Evolutionary conservation across 2,113 vertebrate genomes (phyloP).

Genomic region (Melanerpes formicivorus): DNA sequence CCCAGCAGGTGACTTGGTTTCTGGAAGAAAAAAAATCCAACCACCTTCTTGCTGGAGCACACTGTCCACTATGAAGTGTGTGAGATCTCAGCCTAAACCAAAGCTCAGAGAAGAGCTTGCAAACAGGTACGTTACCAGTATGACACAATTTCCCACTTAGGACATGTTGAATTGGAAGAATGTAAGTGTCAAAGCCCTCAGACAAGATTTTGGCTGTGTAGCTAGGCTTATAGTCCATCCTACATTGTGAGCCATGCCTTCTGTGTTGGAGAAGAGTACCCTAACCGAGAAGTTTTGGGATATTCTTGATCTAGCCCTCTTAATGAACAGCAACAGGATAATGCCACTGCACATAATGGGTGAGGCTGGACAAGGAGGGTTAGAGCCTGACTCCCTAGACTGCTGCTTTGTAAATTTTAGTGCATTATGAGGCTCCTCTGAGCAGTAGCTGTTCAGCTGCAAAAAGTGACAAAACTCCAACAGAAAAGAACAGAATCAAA

Average conservation of each 20-base stretch:
- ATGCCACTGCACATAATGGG: neutral
- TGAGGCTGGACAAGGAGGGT: neutral
- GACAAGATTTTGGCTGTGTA: neutral
- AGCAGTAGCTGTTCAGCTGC: neutral
- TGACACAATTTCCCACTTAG: neutral
- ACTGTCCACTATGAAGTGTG: neutral
- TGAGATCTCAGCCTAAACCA: neutral
- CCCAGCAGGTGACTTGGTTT: neutral
- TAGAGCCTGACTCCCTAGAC: neutral
- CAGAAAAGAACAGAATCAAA: neutral
- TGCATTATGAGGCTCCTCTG: neutral
- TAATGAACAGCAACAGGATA: neutral
- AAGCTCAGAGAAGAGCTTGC: neutral
- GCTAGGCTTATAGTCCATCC: neutral
- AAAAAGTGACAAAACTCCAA: neutral
- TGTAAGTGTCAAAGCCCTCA: neutral
- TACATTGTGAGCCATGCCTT: neutral
- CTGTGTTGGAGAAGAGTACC: neutral
- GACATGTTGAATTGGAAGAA: rapidly evolving
- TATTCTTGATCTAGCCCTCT: neutral
- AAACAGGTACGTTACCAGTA: neutral
- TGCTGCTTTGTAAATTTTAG: neutral
- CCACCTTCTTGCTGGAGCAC: neutral
- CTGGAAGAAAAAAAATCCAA: neutral
- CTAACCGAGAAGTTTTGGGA: neutral